These are phyloP conservation scores for Caenorhabditis japonica DNA, from an alignment of 2,888 invertebrate genomes.

Conservation along the genomic window DNA sequence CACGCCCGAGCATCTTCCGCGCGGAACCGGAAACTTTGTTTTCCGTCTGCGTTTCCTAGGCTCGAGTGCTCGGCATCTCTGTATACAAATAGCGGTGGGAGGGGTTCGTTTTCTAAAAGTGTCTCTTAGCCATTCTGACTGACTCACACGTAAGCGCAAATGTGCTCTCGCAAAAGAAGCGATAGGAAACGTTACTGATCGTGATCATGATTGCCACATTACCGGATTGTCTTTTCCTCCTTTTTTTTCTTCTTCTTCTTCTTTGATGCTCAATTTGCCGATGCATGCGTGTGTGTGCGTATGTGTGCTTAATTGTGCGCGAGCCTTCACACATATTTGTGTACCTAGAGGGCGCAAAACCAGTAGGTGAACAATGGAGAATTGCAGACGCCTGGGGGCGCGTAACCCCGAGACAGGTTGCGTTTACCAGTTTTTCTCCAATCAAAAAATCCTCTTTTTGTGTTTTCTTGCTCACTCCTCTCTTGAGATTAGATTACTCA, in stretches of 20 bases:
- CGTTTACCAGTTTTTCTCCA: conserved; percentile 36
- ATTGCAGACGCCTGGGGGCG: neutral
- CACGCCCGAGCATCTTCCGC: conserved; percentile 48
- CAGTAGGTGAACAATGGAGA: conserved; percentile 41
- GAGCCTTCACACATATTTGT: conserved; percentile 2
- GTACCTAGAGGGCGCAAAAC: conserved; percentile 28
- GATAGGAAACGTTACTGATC: conserved; percentile 24
- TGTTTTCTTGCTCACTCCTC: too few relatives aligned
- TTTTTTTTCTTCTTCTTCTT: conserved; percentile 10
- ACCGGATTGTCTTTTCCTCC: conserved; percentile 43
- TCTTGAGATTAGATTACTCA: too few relatives aligned
- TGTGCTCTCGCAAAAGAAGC: too few relatives aligned
- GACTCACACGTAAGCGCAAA: neutral
- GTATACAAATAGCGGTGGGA: conserved; percentile 14
- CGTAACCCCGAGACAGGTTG: conserved; percentile 29
- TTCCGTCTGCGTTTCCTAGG: neutral
- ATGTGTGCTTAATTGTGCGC: conserved; percentile 29
- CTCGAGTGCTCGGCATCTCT: conserved; percentile 31
- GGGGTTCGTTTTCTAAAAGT: conserved; percentile 46
- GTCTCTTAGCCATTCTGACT: too few relatives aligned
- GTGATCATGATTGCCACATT: conserved; percentile 49
- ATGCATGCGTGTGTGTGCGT: conserved; percentile 7
- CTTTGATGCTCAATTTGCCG: too few relatives aligned
- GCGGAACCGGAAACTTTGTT: conserved; percentile 37
- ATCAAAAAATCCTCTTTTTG: neutral